phyloP scores from a whole-genome alignment of 1,140 invertebrate genomes.

The Drosophila takahashii region DNA sequence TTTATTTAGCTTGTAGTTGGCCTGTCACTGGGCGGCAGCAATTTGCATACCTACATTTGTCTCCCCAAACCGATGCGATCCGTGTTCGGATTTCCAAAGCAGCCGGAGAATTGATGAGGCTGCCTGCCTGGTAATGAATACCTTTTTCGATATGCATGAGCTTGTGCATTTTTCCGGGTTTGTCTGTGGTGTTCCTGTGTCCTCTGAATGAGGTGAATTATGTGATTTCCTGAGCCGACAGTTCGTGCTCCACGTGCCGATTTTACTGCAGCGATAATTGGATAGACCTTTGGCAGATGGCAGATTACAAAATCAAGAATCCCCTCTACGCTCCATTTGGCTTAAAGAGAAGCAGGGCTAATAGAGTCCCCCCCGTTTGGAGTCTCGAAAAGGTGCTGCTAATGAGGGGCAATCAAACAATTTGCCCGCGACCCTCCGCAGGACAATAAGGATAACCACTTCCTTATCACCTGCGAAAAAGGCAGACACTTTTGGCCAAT shows the following conservation, averaged over 20 bases:
- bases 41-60: constrained; percentile 79
- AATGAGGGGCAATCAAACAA: constrained; percentile 63
- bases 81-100: constrained; percentile 53
- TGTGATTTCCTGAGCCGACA: constrained; percentile 1
- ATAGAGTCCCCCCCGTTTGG: constrained; percentile 3
- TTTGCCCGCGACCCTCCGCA: constrained; percentile 33
- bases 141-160: constrained; percentile 56
- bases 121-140: constrained; percentile 73
- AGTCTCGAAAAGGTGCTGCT: constrained; percentile 23
- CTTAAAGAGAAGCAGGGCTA: constrained; percentile 11
- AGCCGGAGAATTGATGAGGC: constrained; percentile 69
- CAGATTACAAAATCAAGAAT: constrained; percentile 3
- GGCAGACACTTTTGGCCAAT: constrained; percentile 18
- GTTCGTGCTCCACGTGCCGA: constrained; percentile 9
- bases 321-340: constrained; percentile 38
- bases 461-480: constrained; percentile 43
- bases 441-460: constrained; percentile 51
- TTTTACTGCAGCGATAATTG: constrained; percentile 42
- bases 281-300: not conserved
- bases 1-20: constrained; percentile 74
- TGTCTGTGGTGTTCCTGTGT: constrained; percentile 20
- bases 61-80: constrained; percentile 28
- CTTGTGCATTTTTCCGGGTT: constrained; percentile 40
- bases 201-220: constrained; percentile 11
- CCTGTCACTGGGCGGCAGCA: constrained; percentile 54